A percentile compares a stretch with the other conserved stretches of the same genome.
phyloP scores from a whole-genome alignment of 2,113 vertebrate genomes.

The Peromyscus californicus region DNA sequence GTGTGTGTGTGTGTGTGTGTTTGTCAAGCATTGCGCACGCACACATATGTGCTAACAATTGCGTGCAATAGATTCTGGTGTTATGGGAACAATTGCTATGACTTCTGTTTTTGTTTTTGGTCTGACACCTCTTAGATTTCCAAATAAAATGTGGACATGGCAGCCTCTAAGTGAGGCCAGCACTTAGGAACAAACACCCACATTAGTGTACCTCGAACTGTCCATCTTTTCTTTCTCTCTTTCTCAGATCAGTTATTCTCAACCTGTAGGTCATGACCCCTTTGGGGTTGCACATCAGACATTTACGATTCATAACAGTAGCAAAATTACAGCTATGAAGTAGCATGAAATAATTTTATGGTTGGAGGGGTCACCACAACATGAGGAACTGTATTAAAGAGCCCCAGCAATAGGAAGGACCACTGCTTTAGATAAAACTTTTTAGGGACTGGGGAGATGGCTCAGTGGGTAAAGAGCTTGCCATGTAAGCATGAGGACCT shows the following conservation, averaged over 20 bases:
- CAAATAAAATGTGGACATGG: slow-evolving; percentile 43
- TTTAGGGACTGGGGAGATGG: background rate
- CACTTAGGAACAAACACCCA: background rate
- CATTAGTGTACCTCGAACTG: background rate
- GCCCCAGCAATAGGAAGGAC: background rate
- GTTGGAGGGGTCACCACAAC: background rate
- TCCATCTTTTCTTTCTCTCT: background rate
- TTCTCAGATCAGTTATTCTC: background rate
- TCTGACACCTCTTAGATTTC: slow-evolving; percentile 26
- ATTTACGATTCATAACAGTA: background rate
- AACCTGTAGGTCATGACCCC: background rate
- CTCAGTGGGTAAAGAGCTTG: background rate
- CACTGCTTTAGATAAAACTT: background rate
- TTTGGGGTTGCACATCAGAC: background rate
- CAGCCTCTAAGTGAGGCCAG: background rate
- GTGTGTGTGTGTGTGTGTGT: background rate
- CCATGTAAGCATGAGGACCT: background rate
- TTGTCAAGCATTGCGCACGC: no score
- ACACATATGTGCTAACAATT: background rate
- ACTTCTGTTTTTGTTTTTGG: background rate
- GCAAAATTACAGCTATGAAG: background rate
- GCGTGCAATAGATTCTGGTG: background rate
- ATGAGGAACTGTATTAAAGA: background rate
- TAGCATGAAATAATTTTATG: background rate
- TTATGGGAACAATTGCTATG: slow-evolving; percentile 18